A percentile compares a stretch with the other conserved stretches of the same genome.
These are phyloP conservation scores for Aphis gossypii DNA, from an alignment of 1,140 invertebrate species.

Conservation along the genomic window DNA sequence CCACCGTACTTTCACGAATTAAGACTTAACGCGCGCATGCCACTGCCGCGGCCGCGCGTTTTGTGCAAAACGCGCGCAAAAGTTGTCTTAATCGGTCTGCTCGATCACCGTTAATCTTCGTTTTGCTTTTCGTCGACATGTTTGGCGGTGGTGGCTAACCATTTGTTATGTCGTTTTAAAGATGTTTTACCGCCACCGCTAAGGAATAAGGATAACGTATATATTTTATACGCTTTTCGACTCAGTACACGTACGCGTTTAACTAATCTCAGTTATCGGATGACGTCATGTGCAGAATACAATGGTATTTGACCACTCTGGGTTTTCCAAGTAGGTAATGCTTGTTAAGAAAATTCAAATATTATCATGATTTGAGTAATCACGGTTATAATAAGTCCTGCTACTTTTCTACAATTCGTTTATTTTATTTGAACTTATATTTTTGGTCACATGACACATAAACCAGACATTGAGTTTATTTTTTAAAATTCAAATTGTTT, in stretches of 20 bases:
- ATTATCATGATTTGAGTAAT: not conserved
- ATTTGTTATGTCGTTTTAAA: slow-evolving; percentile 42
- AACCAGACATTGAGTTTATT: not conserved
- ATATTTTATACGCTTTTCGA: not conserved
- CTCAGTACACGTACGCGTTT: not conserved
- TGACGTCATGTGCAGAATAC: not conserved
- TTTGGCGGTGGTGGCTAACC: not conserved
- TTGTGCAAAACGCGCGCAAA: slow-evolving; percentile 8
- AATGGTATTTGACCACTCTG: not conserved
- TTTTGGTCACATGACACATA: not conserved
- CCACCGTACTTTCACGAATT: not conserved
- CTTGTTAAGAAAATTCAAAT: not conserved
- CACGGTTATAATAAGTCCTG: not conserved
- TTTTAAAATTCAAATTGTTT: not conserved
- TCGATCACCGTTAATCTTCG: slow-evolving; percentile 41
- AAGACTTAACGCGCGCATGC: slow-evolving; percentile 25
- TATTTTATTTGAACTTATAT: not conserved
- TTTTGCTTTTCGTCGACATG: not conserved
- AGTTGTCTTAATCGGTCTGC: slow-evolving; percentile 36
- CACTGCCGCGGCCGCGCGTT: not conserved
- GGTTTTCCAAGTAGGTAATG: not conserved
- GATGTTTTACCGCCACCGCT: not conserved
- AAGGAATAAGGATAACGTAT: slow-evolving; percentile 22
- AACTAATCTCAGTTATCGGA: slow-evolving; percentile 1
- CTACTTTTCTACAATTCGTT: not conserved